Evolutionary conservation across 2,113 vertebrate species (phyloP).

Genomic region (Ranitomeya variabilis): DNA sequence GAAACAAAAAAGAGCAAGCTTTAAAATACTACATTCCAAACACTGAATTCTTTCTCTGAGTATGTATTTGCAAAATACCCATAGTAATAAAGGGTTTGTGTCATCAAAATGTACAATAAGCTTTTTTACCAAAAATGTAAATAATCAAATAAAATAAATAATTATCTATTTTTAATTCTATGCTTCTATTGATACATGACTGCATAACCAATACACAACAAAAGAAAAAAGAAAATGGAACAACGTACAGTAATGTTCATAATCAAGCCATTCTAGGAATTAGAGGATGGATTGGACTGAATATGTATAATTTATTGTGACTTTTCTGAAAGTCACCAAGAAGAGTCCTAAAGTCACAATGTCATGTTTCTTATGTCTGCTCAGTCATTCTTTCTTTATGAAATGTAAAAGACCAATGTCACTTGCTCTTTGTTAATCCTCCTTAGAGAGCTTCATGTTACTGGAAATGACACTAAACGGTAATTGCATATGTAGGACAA

Average conservation of each 20-base stretch:
- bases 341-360: conserved; percentile 35
- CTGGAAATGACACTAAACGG: conserved; percentile 58
- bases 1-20: no score
- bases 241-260: neutral
- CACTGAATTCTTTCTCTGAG: no score
- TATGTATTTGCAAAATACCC: no score
- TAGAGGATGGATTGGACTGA: neutral
- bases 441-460: conserved; percentile 58
- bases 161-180: no score
- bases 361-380: conserved; percentile 43
- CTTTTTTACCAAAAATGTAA: no score
- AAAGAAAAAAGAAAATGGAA: neutral
- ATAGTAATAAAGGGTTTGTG: no score
- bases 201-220: neutral
- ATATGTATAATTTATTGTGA: neutral
- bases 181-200: no score
- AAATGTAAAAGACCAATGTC: conserved; percentile 56
- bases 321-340: conserved; percentile 46
- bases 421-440: conserved; percentile 56
- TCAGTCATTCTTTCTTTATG: conserved; percentile 51
- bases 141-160: neutral
- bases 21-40: no score
- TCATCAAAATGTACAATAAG: no score
- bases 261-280: neutral
- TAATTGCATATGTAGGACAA: conserved; percentile 58